Evolutionary conservation across 2,797 vertebrate genomes (phyloP), one percentile per base, ranked within the genome.

Genomic region (Girardinus metallicus): DNA sequence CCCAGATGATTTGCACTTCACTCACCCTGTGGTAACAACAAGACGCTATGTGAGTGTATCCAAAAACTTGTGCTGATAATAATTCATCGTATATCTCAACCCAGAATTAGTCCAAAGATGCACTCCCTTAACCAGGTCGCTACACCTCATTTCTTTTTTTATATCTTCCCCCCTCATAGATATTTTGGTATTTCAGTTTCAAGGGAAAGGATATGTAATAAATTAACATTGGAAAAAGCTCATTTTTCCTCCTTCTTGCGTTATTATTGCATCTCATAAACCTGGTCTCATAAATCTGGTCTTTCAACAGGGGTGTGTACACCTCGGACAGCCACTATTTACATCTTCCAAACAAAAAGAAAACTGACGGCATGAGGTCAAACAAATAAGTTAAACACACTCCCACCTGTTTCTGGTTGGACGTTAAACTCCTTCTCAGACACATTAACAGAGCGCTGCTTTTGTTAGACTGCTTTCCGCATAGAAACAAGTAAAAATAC

Each of bases 401-500:
- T 44, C 13, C 68, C 43, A 76, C 60, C 44, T n/a, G 75, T 62
- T 66, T 49, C 12, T 49, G 36, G 64, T 5, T 41, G 36, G 36
- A 68, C 21, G 34, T 36, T 36, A 36, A 31, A 41, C 13, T 68
- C 21, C 4, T 4, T 36, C 34, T 26, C 44, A 53, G 66, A 77
- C 80, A 73, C 80, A 75, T 83, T 90, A 84, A 76, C 77, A 88
- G 73, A 85, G 62, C n/a, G 60, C 60, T 10, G 23, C 44, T 49
- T 87, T 84, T 73, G 75, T 86, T 71, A 75, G 74, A 83, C 83
- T 87, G 64, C 75, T 55, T 89, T 81, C 78, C 66, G 79, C 77
- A 82, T 0, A 34, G 9, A 76, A 76, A 81, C 44, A 64, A 80
- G 83, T 83, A 78, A 31, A 82, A 73, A 74, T 53, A 83, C 75